A percentile compares a stretch with the other conserved stretches of the same genome.
phyloP scores from a whole-genome alignment of 2,888 invertebrate species.

The Amblyjoppa fuscipennis region DNA sequence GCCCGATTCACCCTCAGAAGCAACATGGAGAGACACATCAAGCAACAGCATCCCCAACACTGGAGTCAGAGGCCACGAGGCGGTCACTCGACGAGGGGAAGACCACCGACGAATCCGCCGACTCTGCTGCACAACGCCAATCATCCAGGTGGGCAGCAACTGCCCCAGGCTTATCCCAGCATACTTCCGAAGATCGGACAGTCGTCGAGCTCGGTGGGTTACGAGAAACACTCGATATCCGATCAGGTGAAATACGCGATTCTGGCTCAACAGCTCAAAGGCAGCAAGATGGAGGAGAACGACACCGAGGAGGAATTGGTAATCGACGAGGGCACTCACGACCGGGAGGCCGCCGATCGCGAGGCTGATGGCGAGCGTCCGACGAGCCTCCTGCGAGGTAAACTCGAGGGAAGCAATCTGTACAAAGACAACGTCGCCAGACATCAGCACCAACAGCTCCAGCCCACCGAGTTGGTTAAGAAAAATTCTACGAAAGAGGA shows the following conservation, averaged over 20 bases:
- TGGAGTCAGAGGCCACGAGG: constrained; percentile 93
- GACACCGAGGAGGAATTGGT: constrained; percentile 90
- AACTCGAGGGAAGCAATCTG: constrained; percentile 75
- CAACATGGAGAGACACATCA: constrained; percentile 97
- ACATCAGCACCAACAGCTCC: constrained; percentile 19
- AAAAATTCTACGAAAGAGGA: constrained; percentile 66
- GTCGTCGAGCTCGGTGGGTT: constrained; percentile 84
- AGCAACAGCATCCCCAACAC: constrained; percentile 96
- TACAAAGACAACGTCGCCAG: constrained; percentile 48
- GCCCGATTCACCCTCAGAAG: constrained; percentile 96
- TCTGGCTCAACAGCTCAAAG: constrained; percentile 91
- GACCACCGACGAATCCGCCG: constrained; percentile 85
- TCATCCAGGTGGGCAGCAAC: constrained; percentile 60
- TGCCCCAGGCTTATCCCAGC: constrained; percentile 72
- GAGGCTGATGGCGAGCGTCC: constrained; percentile 72
- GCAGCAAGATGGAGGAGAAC: constrained; percentile 87
- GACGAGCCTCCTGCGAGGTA: constrained; percentile 79
- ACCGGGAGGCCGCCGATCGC: constrained; percentile 74
- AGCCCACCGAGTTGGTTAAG: constrained; percentile 6
- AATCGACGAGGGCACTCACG: constrained; percentile 88
- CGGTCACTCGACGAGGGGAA: constrained; percentile 86
- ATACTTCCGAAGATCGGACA: constrained; percentile 76
- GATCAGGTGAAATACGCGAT: constrained; percentile 92
- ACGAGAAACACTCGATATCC: constrained; percentile 86
- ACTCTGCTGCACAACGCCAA: constrained; percentile 74